Evolutionary conservation across 2,113 vertebrate species (phyloP).

Genomic region (Chaenogobius annularis): DNA sequence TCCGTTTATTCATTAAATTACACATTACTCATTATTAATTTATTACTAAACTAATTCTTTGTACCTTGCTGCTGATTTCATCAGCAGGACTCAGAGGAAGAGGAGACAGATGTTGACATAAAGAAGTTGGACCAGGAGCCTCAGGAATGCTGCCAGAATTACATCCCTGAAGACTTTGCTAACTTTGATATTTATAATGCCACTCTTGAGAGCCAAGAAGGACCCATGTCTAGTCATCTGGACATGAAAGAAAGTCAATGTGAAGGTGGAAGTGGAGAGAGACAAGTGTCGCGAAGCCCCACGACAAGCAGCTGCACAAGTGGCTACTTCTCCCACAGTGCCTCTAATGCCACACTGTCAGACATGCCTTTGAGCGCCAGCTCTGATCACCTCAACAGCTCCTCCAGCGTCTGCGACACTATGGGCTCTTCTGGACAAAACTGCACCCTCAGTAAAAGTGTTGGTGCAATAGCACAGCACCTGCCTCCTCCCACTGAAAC

Average conservation of each 20-base stretch:
- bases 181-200: slow-evolving; percentile 98
- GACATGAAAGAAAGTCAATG: slow-evolving; percentile 77
- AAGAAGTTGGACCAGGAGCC: slow-evolving; percentile 59
- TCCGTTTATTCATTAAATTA: too few relatives aligned
- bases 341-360: slow-evolving; percentile 92
- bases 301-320: slow-evolving; percentile 96
- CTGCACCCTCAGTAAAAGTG: slow-evolving; percentile 75
- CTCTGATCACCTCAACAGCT: slow-evolving; percentile 84
- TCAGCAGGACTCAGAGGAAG: slow-evolving; percentile 91
- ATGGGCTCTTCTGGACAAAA: slow-evolving; percentile 51
- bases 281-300: slow-evolving; percentile 89
- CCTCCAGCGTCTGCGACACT: slow-evolving; percentile 63
- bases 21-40: background rate
- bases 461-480: slow-evolving; percentile 66
- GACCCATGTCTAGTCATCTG: slow-evolving; percentile 64
- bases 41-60: background rate
- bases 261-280: slow-evolving; percentile 76
- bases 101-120: slow-evolving; percentile 76
- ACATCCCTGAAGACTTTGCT: slow-evolving; percentile 93
- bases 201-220: slow-evolving; percentile 85
- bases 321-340: slow-evolving; percentile 97
- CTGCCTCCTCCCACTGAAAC: slow-evolving; percentile 16
- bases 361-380: slow-evolving; percentile 88
- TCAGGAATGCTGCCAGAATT: slow-evolving; percentile 79
- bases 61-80: slow-evolving; percentile 17